These are phyloP conservation scores for Plagodis pulveraria DNA, from an alignment of 2,888 invertebrate species.

Conservation along the genomic window DNA sequence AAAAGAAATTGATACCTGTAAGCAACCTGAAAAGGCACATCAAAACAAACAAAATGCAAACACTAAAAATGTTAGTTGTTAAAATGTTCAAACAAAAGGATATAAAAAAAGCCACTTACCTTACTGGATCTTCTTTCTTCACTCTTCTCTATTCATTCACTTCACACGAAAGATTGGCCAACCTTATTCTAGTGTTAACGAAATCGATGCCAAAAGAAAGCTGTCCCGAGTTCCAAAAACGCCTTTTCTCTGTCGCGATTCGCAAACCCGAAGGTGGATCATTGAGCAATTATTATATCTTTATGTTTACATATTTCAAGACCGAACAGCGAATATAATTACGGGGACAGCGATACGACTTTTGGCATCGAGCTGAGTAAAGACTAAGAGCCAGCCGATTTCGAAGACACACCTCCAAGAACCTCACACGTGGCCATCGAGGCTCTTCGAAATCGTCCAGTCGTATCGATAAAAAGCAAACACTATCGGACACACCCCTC, in stretches of 20 bases:
- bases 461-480: slow-evolving; percentile 67
- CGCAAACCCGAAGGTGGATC: slow-evolving; percentile 62
- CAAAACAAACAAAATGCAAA: slow-evolving; percentile 68
- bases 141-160: slow-evolving; percentile 55
- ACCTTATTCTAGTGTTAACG: slow-evolving; percentile 67
- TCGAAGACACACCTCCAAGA: slow-evolving; percentile 49
- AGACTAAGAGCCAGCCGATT: slow-evolving; percentile 64
- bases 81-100: slow-evolving; percentile 42
- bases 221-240: slow-evolving; percentile 41
- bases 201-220: slow-evolving; percentile 74
- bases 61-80: slow-evolving; percentile 58
- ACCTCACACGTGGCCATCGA: slow-evolving; percentile 37
- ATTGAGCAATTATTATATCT: slow-evolving; percentile 71
- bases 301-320: slow-evolving; percentile 70
- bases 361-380: slow-evolving; percentile 72
- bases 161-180: slow-evolving; percentile 73
- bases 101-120: slow-evolving; percentile 67
- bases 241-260: slow-evolving; percentile 44
- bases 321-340: slow-evolving; percentile 68
- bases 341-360: slow-evolving; percentile 64
- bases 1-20: slow-evolving; percentile 77
- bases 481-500: slow-evolving; percentile 78
- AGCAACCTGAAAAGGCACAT: slow-evolving; percentile 73
- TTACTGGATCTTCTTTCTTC: slow-evolving; percentile 52
- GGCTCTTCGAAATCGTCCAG: slow-evolving; percentile 53